Conservation (phyloP, 2,888 invertebrate genomes). For the Rotaria magnacalcarata region DNA sequence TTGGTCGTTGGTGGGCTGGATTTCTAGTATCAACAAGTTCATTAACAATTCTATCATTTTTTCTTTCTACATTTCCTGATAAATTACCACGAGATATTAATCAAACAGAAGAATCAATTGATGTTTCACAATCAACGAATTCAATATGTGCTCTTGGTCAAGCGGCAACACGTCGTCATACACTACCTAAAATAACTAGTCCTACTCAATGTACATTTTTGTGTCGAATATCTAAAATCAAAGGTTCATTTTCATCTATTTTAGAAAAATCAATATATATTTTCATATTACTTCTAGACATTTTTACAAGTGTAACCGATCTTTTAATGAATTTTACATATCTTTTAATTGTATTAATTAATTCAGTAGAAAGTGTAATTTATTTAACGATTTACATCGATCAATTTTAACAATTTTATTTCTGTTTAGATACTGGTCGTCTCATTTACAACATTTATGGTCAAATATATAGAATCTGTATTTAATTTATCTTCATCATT, state of each 20-base stretch:
- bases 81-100: not conserved
- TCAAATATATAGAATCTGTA: constrained; percentile 18
- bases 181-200: not conserved
- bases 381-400: not conserved
- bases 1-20: constrained; percentile 5
- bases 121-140: not conserved
- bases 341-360: not conserved
- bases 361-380: constrained; percentile 28
- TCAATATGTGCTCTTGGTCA: not conserved
- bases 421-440: not conserved
- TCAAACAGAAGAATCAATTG: not conserved
- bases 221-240: not conserved
- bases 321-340: not conserved
- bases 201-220: not conserved
- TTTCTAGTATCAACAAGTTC: not conserved
- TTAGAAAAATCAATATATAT: no score
- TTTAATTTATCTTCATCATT: constrained; percentile 1
- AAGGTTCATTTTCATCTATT: not conserved
- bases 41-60: not conserved
- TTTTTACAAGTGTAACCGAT: constrained; percentile 19
- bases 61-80: not conserved
- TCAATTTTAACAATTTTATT: no score
- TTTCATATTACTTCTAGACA: not conserved
- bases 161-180: not conserved
- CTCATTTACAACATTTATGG: constrained; percentile 24